These are phyloP conservation scores for pig (Sus scrofa) DNA, from an alignment of 2,113 vertebrate genomes.

Conservation along the genomic window DNA sequence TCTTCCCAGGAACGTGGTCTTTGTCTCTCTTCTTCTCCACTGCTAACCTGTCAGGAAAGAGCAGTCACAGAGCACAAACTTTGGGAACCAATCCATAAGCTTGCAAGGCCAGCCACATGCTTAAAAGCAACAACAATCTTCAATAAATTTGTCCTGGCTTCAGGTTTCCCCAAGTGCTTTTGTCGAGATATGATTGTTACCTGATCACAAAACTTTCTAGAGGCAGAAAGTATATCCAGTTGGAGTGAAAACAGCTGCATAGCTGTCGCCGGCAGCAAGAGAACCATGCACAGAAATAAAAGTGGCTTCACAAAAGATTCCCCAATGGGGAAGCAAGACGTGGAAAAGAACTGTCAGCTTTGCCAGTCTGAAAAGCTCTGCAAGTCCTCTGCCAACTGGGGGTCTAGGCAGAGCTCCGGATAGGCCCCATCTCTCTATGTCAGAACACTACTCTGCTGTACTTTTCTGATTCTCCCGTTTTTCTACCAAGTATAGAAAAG, in stretches of 20 bases:
- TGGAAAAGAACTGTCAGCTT: background rate
- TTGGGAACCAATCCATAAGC: background rate
- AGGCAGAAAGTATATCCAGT: conserved; percentile 49
- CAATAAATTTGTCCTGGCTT: conserved; percentile 23
- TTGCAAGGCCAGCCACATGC: background rate
- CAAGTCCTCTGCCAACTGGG: background rate
- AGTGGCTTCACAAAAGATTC: background rate
- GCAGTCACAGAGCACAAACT: background rate
- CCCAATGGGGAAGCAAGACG: background rate
- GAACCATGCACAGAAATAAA: conserved; percentile 16
- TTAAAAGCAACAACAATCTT: background rate
- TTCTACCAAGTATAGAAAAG: background rate
- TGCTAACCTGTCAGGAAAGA: conserved; percentile 15
- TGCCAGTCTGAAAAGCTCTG: background rate
- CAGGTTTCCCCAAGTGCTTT: conserved; percentile 23
- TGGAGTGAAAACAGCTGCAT: conserved; percentile 2
- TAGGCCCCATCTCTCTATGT: background rate
- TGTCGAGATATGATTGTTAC: background rate
- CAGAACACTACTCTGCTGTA: background rate
- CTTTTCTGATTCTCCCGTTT: background rate
- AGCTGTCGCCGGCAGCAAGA: background rate
- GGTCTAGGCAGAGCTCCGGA: background rate
- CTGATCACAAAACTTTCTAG: conserved; percentile 36
- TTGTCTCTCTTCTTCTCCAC: background rate
- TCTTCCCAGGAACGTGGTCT: background rate